phyloP scores from a whole-genome alignment of 2,797 vertebrate genomes.

The Bovichtus diacanthus region DNA sequence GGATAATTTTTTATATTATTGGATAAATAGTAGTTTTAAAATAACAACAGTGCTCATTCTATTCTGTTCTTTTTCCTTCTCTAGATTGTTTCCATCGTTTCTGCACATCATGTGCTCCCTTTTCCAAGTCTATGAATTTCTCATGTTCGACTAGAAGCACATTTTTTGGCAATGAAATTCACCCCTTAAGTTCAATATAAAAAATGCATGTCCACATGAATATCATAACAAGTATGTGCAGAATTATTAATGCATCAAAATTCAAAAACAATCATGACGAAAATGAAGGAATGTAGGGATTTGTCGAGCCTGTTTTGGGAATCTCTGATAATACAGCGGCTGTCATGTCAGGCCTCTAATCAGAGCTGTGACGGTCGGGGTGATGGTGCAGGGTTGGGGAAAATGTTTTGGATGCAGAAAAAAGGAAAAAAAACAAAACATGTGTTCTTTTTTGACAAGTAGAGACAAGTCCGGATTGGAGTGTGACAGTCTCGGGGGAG shows the following conservation, averaged over 20 bases:
- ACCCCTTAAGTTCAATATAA: slow-evolving; percentile 48
- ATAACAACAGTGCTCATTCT: background rate
- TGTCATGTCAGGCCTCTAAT: slow-evolving; percentile 38
- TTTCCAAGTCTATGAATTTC: slow-evolving; percentile 48
- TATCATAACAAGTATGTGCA: slow-evolving; percentile 20
- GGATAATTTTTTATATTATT: background rate
- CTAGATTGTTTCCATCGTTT: slow-evolving; percentile 37
- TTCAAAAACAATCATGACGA: slow-evolving; percentile 9
- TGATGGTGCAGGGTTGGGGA: slow-evolving; percentile 6
- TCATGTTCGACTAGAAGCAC: slow-evolving; percentile 48
- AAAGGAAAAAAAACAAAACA: background rate
- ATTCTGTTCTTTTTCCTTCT: slow-evolving; percentile 21
- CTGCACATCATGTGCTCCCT: slow-evolving; percentile 30
- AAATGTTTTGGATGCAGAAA: slow-evolving; percentile 20
- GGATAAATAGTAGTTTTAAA: background rate
- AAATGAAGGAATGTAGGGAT: slow-evolving; percentile 1
- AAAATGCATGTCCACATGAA: slow-evolving; percentile 46
- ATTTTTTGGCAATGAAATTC: slow-evolving; percentile 39
- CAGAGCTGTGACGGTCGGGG: slow-evolving; percentile 12
- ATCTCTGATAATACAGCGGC: slow-evolving; percentile 25
- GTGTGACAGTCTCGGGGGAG: slow-evolving; percentile 61
- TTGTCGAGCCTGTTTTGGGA: background rate
- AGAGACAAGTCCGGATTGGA: slow-evolving; percentile 63
- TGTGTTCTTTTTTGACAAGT: slow-evolving; percentile 65
- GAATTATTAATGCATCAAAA: slow-evolving; percentile 31